These are phyloP conservation scores for Malurus melanocephalus DNA, from an alignment of 2,113 vertebrate species.

Conservation along the genomic window DNA sequence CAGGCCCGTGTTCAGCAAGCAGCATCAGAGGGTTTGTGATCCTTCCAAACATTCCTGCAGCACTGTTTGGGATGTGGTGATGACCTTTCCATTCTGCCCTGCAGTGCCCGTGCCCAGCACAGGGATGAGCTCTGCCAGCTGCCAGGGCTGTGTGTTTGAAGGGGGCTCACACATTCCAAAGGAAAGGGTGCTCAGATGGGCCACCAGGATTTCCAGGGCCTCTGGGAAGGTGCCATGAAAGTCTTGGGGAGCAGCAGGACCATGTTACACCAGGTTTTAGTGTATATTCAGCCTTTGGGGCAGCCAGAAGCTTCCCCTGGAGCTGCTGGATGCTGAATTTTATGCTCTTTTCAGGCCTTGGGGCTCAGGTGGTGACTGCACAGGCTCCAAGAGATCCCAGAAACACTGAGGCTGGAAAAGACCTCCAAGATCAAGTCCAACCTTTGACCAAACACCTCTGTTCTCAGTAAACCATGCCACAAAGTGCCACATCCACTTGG, in stretches of 20 bases:
- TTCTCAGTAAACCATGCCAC: too few relatives aligned
- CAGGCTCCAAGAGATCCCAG: background rate
- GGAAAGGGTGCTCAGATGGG: background rate
- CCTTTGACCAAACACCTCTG: background rate
- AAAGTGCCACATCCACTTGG: background rate
- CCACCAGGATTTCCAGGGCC: background rate
- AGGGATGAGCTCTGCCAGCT: background rate
- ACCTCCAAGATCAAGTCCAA: background rate
- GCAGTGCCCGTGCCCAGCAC: background rate
- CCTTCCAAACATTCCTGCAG: background rate
- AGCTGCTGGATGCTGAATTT: background rate
- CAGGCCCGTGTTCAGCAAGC: background rate
- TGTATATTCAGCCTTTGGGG: background rate
- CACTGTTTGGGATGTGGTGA: background rate
- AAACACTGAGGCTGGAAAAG: background rate
- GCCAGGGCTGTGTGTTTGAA: background rate
- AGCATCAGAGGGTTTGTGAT: background rate
- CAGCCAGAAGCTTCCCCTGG: background rate
- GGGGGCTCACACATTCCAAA: background rate
- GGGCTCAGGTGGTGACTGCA: background rate
- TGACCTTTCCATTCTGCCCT: background rate
- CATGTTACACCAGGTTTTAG: background rate
- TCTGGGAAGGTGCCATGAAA: background rate
- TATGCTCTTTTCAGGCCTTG: background rate
- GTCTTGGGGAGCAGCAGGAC: background rate